These are phyloP conservation scores for Xiphorhynchus elegans DNA, from an alignment of 2,113 vertebrate species.

Conservation along the genomic window DNA sequence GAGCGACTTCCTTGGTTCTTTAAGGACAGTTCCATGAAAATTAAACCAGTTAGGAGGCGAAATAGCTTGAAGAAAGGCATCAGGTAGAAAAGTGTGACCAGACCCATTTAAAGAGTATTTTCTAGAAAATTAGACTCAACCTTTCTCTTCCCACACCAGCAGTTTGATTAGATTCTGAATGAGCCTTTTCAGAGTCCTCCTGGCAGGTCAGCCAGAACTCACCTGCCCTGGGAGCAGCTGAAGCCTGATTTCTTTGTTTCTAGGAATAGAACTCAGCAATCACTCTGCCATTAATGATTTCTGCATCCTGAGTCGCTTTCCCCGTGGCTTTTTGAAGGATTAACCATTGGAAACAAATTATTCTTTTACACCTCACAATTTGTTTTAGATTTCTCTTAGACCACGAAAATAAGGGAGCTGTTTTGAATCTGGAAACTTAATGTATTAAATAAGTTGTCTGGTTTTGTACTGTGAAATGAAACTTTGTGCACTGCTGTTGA, in stretches of 20 bases:
- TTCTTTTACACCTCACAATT: background rate
- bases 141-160: background rate
- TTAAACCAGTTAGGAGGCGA: background rate
- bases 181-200: background rate
- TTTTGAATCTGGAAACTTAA: slow-evolving; percentile 1
- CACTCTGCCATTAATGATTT: slow-evolving; percentile 2
- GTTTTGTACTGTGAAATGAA: background rate
- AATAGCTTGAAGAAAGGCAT: background rate
- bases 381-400: background rate
- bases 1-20: background rate
- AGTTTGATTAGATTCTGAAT: slow-evolving; percentile 3
- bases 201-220: background rate
- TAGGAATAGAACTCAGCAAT: background rate
- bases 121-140: background rate
- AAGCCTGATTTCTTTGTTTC: background rate
- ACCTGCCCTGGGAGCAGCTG: background rate
- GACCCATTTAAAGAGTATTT: background rate
- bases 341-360: background rate
- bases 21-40: background rate
- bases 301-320: background rate
- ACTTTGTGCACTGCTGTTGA: background rate
- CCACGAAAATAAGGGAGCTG: background rate
- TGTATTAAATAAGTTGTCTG: background rate
- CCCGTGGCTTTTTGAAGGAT: background rate
- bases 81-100: background rate